Base-by-base conservation (phyloP, 1,140 invertebrate genomes). In the Drosophila asahinai region DNA sequence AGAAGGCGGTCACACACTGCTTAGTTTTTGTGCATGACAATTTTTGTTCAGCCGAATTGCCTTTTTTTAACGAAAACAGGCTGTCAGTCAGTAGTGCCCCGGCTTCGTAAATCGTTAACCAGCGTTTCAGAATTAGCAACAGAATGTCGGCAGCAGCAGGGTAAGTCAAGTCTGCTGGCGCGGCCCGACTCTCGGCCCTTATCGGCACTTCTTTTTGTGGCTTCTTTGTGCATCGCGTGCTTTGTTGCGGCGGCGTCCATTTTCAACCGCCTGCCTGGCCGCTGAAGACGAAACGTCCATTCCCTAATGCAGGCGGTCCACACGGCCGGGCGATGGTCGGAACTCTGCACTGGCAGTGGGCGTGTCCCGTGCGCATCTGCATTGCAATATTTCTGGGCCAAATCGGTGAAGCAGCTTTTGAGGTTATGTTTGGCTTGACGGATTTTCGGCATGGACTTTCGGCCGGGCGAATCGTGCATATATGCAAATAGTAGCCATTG, bases 151-250 rank as follows among this genome's bases (percentile, higher is more conserved):
- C 80, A 81, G 38, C 77, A 77, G 38, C 71, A 63, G 60, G 84
- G 84, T 89, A 79, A 89, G 84, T 90, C 12, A 51, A 55, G 33
- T 2, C 45, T 40, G 12, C 22, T 36, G 7, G 4, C 19, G 51
- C 33, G 36, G 12, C n/a, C 33, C 25, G 25, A 5, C 49, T 27
- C n/a, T 49, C 22, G 45, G 30, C 45, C 25, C 8, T 25, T 51
- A 6, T 11, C 15, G 22, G 25, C 30, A 61, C 42, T 72, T 82
- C 83, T 78, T 87, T 86, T 87, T 87, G 84, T 89, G 84, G 86
- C 86, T 90, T 90, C 82, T 82, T 80, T 89, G 78, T 84, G 78
- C 72, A 80, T 77, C 66, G 86, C 84, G 86, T 89, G 86, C 78
- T 90, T 84, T 84, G 67, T 58, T 63, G 52, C 40, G 17, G 48